phyloP scores from a whole-genome alignment of 2,797 vertebrate genomes.

The Botia kubotai region DNA sequence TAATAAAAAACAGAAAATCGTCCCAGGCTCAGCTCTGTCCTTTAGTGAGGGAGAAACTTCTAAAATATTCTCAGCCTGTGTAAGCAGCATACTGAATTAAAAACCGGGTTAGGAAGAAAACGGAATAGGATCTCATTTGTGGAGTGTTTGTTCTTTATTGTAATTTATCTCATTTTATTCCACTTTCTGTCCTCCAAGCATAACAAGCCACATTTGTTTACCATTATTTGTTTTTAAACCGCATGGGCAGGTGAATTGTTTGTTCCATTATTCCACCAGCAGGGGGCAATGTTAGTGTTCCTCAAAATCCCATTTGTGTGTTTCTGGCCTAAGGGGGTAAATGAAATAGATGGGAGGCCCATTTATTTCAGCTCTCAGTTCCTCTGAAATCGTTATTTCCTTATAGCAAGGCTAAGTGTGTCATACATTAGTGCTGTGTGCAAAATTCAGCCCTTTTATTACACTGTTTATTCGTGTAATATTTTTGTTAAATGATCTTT shows the following conservation, averaged over 20 bases:
- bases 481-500: not conserved
- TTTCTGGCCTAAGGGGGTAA: conserved; percentile 27
- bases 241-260: not conserved
- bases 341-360: conserved; percentile 25
- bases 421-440: conserved; percentile 14
- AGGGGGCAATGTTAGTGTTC: conserved; percentile 42
- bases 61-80: conserved; percentile 14
- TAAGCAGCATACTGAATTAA: not conserved
- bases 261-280: conserved; percentile 31
- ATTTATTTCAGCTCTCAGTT: conserved; percentile 39
- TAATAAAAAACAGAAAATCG: conserved; percentile 22
- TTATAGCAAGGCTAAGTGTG: conserved; percentile 19
- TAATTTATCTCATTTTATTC: not conserved
- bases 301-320: conserved; percentile 4
- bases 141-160: not conserved
- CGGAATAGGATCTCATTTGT: not conserved
- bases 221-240: not conserved
- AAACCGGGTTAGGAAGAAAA: not conserved
- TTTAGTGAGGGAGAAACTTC: conserved; percentile 11
- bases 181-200: not conserved
- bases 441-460: not conserved
- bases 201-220: not conserved
- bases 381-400: conserved; percentile 28
- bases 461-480: not conserved
- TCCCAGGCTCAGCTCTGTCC: conserved; percentile 16